Evolutionary conservation across 2,888 invertebrate species (phyloP).

Genomic region (Lumbricus terrestris): DNA sequence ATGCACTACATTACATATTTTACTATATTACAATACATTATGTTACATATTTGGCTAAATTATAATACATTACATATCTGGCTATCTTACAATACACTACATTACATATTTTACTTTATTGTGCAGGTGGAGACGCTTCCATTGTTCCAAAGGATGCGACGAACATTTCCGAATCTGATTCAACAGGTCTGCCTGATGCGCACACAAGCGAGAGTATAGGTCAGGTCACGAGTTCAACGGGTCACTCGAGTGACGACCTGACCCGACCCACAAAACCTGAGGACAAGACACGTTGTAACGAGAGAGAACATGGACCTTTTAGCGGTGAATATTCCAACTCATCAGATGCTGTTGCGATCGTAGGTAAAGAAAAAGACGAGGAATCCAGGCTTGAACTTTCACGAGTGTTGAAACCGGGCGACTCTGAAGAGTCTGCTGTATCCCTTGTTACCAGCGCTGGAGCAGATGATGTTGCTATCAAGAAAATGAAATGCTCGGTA

Average conservation of each 20-base stretch:
- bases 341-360: neutral
- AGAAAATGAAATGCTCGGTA: neutral
- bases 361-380: neutral
- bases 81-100: no score
- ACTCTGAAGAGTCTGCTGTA: neutral
- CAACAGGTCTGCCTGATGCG: neutral
- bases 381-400: neutral
- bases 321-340: neutral
- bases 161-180: neutral
- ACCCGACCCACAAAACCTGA: neutral
- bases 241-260: neutral
- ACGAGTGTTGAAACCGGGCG: neutral
- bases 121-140: conserved; percentile 32
- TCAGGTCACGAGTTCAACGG: neutral
- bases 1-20: no score
- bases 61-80: no score
- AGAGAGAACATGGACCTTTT: neutral
- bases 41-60: no score
- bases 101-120: neutral
- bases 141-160: conserved; percentile 34
- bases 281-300: neutral
- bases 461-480: neutral
- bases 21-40: no score
- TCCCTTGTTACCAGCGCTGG: neutral
- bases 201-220: neutral